Evolutionary conservation across 2,113 vertebrate genomes (phyloP), one percentile per base, ranked within the genome.

Genomic region (Crocuta crocuta): DNA sequence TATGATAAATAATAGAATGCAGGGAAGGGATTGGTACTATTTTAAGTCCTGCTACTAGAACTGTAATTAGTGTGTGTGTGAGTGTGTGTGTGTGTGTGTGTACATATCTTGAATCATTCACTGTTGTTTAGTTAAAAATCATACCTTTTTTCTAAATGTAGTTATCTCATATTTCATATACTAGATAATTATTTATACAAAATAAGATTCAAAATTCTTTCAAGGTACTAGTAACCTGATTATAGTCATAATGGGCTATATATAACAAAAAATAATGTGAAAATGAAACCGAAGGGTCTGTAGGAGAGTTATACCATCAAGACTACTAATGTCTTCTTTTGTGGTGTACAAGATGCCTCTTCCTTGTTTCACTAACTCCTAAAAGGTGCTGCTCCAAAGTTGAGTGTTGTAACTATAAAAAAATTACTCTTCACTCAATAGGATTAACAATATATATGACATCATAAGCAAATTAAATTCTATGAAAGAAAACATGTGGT

Each of bases 1-100:
- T 39, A 31, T 96, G 92, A 95, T 92, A 96, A 97, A 95, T 78
- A 91, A 91, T 45, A 80, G 26, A 86, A 94, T 73, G 76, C 71
- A 80, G 31, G 86, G 11, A 74, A 91, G 23, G 21, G 12, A 86
- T 48, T 39, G 9, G 4, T 65, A 50, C 2, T 92, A 4, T 95
- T 87, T 89, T 81, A 73, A 94, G 31, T 92, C 12, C 24, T 82
- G 35, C 35, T 95, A 0, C 92, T 68, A 3, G 21, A 91, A 6
- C 4, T 79, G 4, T 31, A 74, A 10, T 74, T 6, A 71, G 43
- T 73, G 2, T 74, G 23, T 76, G 10, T 65, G 11, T 24, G 6
- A 71, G 31, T 70, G 8, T 35, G 21, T 58, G 10, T 48, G 4
- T 48, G 4, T 71, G 26, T 28, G 23, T 61, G 11, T 35, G 12